phyloP scores from a whole-genome alignment of 2,797 vertebrate genomes.

The Melanotaenia pygmaea region DNA sequence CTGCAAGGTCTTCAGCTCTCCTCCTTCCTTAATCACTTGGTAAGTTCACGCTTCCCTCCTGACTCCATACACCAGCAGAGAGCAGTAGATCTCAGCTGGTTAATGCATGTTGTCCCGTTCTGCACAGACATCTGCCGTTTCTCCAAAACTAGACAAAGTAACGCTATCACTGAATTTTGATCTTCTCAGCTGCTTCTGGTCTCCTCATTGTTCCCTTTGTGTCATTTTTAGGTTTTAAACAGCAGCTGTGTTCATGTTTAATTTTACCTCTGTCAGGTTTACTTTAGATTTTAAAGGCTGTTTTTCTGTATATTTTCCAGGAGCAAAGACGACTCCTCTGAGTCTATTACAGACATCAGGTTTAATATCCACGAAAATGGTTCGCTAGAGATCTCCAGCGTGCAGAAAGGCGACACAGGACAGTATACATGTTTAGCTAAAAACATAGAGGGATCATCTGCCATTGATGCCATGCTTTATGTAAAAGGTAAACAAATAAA shows the following conservation, averaged over 20 bases:
- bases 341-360: slow-evolving; percentile 76
- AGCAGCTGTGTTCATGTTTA: slow-evolving; percentile 7
- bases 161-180: slow-evolving; percentile 7
- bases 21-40: slow-evolving; percentile 87
- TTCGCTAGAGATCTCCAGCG: slow-evolving; percentile 86
- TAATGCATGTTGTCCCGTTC: not conserved
- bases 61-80: slow-evolving; percentile 70
- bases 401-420: slow-evolving; percentile 85
- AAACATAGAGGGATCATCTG: slow-evolving; percentile 87
- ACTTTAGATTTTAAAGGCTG: not conserved
- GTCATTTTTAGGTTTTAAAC: not conserved
- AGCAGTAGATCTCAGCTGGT: slow-evolving; percentile 72
- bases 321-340: slow-evolving; percentile 86
- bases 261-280: slow-evolving; percentile 2
- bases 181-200: slow-evolving; percentile 15
- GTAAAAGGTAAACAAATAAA: slow-evolving; percentile 86
- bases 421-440: slow-evolving; percentile 90
- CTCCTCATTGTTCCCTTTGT: not conserved
- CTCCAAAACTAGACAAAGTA: not conserved
- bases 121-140: not conserved
- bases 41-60: slow-evolving; percentile 62
- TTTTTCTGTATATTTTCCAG: slow-evolving; percentile 71
- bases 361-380: slow-evolving; percentile 85
- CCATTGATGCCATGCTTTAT: slow-evolving; percentile 85
- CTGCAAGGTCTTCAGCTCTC: slow-evolving; percentile 92